A percentile compares a stretch with the other conserved stretches of the same genome.
Conservation (phyloP, 2,113 vertebrate species). For the Ibidorhyncha struthersii region DNA sequence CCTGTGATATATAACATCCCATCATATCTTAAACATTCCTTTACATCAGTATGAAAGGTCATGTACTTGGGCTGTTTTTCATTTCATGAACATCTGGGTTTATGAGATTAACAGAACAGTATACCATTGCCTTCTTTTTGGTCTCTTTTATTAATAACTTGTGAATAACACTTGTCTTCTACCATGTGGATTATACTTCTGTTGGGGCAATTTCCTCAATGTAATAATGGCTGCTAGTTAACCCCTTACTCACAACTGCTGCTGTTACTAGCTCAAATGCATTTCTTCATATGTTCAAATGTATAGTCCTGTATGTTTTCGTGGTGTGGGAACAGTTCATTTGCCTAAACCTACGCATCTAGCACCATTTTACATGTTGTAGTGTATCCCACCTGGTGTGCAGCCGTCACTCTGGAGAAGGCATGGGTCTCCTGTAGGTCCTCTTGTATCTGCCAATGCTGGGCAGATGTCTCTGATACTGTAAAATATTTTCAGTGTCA, state of each 20-base stretch:
- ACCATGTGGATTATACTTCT: slow-evolving; percentile 68
- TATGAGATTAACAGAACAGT: slow-evolving; percentile 76
- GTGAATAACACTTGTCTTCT: slow-evolving; percentile 78
- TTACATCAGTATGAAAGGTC: slow-evolving; percentile 73
- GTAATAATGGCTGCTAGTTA: slow-evolving; percentile 50
- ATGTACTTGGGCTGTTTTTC: slow-evolving; percentile 74
- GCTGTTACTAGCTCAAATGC: not conserved
- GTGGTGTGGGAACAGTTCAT: not conserved
- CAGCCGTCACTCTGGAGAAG: not conserved
- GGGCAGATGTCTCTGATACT: not conserved
- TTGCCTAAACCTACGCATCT: not conserved
- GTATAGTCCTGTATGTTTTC: not conserved
- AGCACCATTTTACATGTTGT: not conserved
- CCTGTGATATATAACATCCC: slow-evolving; percentile 71
- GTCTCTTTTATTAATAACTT: slow-evolving; percentile 77
- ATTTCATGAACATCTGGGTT: slow-evolving; percentile 78
- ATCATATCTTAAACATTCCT: slow-evolving; percentile 75
- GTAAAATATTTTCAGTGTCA: not conserved
- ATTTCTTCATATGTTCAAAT: not conserved
- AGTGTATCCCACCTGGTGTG: not conserved
- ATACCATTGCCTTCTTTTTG: slow-evolving; percentile 66
- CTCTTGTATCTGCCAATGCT: not conserved
- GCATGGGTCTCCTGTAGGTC: not conserved
- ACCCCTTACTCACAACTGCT: slow-evolving; percentile 49
- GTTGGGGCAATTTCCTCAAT: slow-evolving; percentile 68